These are phyloP conservation scores for Chanos chanos DNA, from an alignment of 2,797 vertebrate genomes.

Conservation along the genomic window DNA sequence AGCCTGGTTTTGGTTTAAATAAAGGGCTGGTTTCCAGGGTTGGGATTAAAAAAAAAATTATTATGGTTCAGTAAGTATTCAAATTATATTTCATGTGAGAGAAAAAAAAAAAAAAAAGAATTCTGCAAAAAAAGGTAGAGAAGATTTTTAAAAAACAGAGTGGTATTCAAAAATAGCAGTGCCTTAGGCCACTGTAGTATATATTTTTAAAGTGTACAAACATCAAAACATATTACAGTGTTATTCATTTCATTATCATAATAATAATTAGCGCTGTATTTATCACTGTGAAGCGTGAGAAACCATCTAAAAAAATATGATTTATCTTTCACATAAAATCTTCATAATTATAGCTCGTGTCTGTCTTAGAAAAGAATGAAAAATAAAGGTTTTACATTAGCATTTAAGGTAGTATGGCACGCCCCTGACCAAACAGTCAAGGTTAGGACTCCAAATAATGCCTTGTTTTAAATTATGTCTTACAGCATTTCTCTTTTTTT, in stretches of 20 bases:
- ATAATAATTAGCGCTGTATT: slow-evolving; percentile 44
- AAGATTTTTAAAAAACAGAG: slow-evolving; percentile 57
- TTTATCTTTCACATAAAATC: slow-evolving; percentile 81
- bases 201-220: slow-evolving; percentile 80
- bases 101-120: slow-evolving; percentile 68
- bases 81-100: slow-evolving; percentile 66
- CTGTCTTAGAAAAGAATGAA: slow-evolving; percentile 87
- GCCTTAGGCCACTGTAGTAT: slow-evolving; percentile 72
- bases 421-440: slow-evolving; percentile 88
- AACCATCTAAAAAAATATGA: slow-evolving; percentile 86
- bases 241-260: slow-evolving; percentile 60
- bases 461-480: slow-evolving; percentile 79
- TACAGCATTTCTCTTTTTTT: slow-evolving; percentile 85
- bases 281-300: slow-evolving; percentile 75
- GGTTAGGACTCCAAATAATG: slow-evolving; percentile 83
- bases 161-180: slow-evolving; percentile 70
- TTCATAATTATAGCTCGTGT: slow-evolving; percentile 83
- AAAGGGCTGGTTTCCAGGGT: background rate
- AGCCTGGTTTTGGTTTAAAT: background rate
- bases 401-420: slow-evolving; percentile 99
- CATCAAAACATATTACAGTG: slow-evolving; percentile 80
- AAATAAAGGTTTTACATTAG: slow-evolving; percentile 97
- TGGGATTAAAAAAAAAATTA: background rate
- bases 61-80: too few relatives aligned
- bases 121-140: slow-evolving; percentile 74